Base-by-base conservation (phyloP, 1,140 invertebrate genomes). In the Dolichoris vasculosae region DNA sequence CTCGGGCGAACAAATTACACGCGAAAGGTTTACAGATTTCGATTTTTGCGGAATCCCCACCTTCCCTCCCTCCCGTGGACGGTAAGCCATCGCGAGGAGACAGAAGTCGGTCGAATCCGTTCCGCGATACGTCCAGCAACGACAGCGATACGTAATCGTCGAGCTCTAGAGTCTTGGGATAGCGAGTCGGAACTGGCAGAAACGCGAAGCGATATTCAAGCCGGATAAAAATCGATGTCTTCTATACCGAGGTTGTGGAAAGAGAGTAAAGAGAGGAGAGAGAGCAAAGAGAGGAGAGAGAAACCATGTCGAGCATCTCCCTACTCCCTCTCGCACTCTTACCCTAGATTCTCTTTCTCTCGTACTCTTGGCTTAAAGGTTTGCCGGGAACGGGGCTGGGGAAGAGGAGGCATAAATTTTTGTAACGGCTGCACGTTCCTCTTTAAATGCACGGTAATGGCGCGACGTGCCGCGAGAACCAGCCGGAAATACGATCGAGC, bases 381-480 rank as follows among this genome's bases (percentile, higher is more conserved):
- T 76, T 30, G 23, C 11, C 1, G 0, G 17, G 35, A 32, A 35
- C n/a, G 51, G 48, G 30, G 76, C 7, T 30, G 76, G 20, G 38
- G 3, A 51, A 78, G 76, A 71, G 46, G 59, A 43, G 46, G 59
- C 84, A 86, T 86, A 86, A 67, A 86, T 86, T 86, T 86, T 86
- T 86, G 76, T 51, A 86, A 82, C 84, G 73, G 73, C 79, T 38
- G 40, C 84, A 78, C 84, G 84, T 81, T 55, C 59, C 71, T 82
- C 55, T 86, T 86, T 86, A 86, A 86, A 82, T 78, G 80, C 75
- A 86, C 73, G 80, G 80, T 86, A 82, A 86, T 78, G 85, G 63
- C 17, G 63, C 43, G 75, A 86, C 85, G 85, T 83, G 80, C 73
- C 46, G 55, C 55, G 69, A 48, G 38, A 75, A 75, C 51, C 43